Base-by-base conservation (phyloP, 1,140 invertebrate species). In the Cyrtorhinus lividipennis region DNA sequence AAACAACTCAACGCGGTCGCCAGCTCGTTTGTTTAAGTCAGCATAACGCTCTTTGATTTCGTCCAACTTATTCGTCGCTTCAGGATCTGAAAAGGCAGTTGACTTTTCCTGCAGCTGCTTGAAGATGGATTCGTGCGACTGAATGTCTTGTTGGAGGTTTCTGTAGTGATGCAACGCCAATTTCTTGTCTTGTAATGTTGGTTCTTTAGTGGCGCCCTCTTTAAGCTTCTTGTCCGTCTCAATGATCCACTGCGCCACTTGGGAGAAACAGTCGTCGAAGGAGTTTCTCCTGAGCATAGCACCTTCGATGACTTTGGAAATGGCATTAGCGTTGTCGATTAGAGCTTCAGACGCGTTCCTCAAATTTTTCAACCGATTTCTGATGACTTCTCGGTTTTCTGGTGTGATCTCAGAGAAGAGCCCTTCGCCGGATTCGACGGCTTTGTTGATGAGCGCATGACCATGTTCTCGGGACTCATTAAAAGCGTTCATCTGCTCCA, bases 201-300 rank as follows among this genome's bases (percentile, higher is more conserved):
- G 79, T 67, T 87, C 80, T 0, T 90, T 73, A 65, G 85, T 81
- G 57, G 81, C 78, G 59, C 81, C 81, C 44, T 81, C 79, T 0
- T 81, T 80, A 12, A 87, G 73, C 72, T 88, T 86, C 24, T 79
- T 77, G 69, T 85, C 81, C 0, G 81, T 79, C 65, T 92, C 87
- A 30, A 79, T 77, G 5, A 94, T 78, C 85, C 90, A 94, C 69
- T 85, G 82, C 66, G 83, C 82, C 53, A 79, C 72, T 75, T 92
- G 88, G 59, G 81, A 81, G 66, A 87, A 87, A 65, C 87, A 92
- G 69, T 94, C 91, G 70, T 95, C 90, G 71, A 94, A 91, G 0
- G 89, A 92, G 3, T 88, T 89, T 71, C 89, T 80, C 67, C 93
- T 87, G 70, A 92, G 86, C 44, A 92, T 81, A 24, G 88, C 83